These are phyloP conservation scores for Cephus rjabovi DNA, from an alignment of 2,888 invertebrate species.

Conservation along the genomic window DNA sequence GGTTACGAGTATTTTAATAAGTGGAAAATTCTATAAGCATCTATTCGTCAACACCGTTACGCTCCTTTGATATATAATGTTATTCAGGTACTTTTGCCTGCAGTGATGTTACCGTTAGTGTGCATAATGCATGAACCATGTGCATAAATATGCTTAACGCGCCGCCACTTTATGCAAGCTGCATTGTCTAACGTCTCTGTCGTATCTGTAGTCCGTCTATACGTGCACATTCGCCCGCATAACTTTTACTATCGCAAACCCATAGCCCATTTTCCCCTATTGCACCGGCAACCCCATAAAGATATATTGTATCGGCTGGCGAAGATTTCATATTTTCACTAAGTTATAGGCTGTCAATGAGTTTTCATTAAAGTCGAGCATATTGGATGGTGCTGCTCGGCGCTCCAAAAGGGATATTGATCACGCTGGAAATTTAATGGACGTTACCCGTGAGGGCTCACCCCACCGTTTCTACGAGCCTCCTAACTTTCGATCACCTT, in stretches of 20 bases:
- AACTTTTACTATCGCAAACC: neutral
- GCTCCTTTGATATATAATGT: neutral
- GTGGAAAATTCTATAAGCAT: neutral
- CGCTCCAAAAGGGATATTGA: neutral
- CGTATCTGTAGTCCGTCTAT: neutral
- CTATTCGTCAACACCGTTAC: neutral
- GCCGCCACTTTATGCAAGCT: neutral
- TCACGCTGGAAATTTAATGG: neutral
- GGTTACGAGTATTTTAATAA: neutral
- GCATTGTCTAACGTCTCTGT: neutral
- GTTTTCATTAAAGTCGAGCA: neutral
- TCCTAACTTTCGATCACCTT: conserved; percentile 9
- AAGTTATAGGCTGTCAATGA: neutral
- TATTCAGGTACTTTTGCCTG: neutral
- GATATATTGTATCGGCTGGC: neutral
- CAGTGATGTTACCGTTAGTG: neutral
- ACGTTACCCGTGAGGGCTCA: neutral
- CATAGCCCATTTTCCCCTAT: neutral
- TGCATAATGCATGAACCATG: neutral
- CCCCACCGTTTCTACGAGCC: neutral
- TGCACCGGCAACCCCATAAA: neutral
- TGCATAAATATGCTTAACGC: neutral
- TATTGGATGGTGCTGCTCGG: neutral
- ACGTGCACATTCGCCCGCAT: neutral
- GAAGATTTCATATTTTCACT: neutral